Evolutionary conservation across 2,888 invertebrate species (phyloP), one percentile per base, ranked within the genome.

Genomic region (Drosophila neoperkinsi): DNA sequence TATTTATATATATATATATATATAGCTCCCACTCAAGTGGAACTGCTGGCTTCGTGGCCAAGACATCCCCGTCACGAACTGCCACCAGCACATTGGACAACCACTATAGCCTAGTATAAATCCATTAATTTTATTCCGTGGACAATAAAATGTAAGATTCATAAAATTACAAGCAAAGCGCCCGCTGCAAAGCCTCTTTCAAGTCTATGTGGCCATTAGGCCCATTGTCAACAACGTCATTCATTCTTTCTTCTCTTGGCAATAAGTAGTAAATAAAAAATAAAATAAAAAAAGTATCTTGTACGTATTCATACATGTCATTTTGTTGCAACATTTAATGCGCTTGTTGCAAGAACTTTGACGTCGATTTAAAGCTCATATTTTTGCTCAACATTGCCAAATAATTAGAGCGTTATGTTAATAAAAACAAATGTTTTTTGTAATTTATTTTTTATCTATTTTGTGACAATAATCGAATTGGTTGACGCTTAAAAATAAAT

Each of bases 91-190:
- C 77, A 77, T 79, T 82, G 72, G 84, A 84, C 88, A 83, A 31
- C 21, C 25, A 30, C 46, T 38, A 21, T 16, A 16, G 38, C 56
- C 9, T 56, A 86, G 86, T 88, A 90, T 90, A 91, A 90, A 90
- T 92, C 91, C 92, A 92, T 92, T 92, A 90, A 92, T 88, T 92
- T 91, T 92, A 91, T 92, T 91, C 90, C 89, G 88, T 76, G 79
- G 85, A 88, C 91, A 88, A 91, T 91, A 92, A 92, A 92, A 84
- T 91, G 91, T 90, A 84, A 82, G 86, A 62, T 83, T 81, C 69
- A 75, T 79, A 82, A 89, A 85, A 41, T 84, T 69, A 83, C 84
- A 78, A 59, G 59, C 52, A 38, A 38, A 9, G 36, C 53, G 59
- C 84, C 77, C 74, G 64, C 83, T 82, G 70, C 71, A 84, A 71